A percentile compares a stretch with the other conserved stretches of the same genome.
phyloP scores from a whole-genome alignment of 92 coral and sea anemone species.

The Scolanthus callimorphus region DNA sequence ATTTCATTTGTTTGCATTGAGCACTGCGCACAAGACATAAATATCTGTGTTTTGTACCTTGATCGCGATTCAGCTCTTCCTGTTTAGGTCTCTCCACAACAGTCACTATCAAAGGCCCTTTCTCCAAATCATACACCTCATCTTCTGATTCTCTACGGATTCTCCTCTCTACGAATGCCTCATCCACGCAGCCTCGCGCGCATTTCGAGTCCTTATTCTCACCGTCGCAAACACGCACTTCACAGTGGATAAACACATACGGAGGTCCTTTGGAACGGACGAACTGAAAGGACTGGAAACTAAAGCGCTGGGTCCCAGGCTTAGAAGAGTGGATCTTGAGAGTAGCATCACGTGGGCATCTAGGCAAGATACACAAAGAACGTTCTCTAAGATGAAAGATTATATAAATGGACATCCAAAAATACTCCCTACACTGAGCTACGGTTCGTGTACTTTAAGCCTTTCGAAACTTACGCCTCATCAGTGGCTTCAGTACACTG shows the following conservation, averaged over 20 bases:
- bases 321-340: constrained; percentile 22
- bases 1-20: no score
- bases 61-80: no score
- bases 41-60: no score
- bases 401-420: no score
- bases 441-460: no score
- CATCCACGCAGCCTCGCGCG: constrained; percentile 30
- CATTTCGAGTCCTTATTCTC: constrained; percentile 37
- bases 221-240: constrained; percentile 48
- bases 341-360: constrained; percentile 44
- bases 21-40: no score
- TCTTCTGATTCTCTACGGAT: constrained; percentile 12
- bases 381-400: no score
- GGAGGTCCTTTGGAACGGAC: constrained; percentile 28
- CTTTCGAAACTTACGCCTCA: no score
- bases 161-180: background rate
- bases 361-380: no score
- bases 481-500: no score
- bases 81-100: constrained; percentile 8
- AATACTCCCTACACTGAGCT: no score
- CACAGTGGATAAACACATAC: constrained; percentile 60
- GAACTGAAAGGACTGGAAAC: constrained; percentile 59
- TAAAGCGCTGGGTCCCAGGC: constrained; percentile 39
- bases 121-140: constrained; percentile 19
- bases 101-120: constrained; percentile 25